Conservation (phyloP, 2,888 invertebrate genomes). For the Boloria selene region DNA sequence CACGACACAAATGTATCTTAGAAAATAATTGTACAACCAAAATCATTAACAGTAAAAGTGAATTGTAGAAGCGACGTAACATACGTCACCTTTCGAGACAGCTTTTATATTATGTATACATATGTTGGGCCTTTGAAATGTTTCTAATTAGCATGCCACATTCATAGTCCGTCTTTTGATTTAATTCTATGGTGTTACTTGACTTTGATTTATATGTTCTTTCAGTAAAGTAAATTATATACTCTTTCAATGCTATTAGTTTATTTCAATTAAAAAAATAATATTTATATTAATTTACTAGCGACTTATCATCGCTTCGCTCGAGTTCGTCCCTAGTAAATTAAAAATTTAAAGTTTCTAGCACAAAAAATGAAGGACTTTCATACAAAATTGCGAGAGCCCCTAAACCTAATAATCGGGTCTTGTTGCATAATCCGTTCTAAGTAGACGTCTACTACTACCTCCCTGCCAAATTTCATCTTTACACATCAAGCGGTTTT, state of each 20-base stretch:
- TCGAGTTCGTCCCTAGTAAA: too few species aligned
- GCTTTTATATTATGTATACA: conserved; percentile 1
- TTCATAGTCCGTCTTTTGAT: conserved; percentile 33
- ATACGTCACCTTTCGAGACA: conserved; percentile 17
- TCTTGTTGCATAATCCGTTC: too few species aligned
- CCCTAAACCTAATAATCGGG: too few species aligned
- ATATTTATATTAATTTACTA: neutral
- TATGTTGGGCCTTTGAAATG: conserved; percentile 25
- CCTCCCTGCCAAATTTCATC: too few species aligned
- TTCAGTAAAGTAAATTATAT: conserved; percentile 24
- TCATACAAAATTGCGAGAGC: too few species aligned
- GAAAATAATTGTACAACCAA: neutral
- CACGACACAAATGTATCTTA: neutral
- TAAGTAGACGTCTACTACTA: too few species aligned
- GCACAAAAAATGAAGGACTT: too few species aligned
- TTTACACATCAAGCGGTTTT: too few species aligned
- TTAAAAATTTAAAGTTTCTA: too few species aligned
- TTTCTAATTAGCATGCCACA: conserved; percentile 34
- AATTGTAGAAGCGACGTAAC: conserved; percentile 7
- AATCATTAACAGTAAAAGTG: neutral
- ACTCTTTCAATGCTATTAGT: neutral
- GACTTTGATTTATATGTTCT: conserved; percentile 31
- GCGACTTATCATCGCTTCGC: too few species aligned
- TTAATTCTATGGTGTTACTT: conserved; percentile 34
- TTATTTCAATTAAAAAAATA: neutral